Conservation (phyloP, 1,140 invertebrate species). For the Anoplophora glabripennis region DNA sequence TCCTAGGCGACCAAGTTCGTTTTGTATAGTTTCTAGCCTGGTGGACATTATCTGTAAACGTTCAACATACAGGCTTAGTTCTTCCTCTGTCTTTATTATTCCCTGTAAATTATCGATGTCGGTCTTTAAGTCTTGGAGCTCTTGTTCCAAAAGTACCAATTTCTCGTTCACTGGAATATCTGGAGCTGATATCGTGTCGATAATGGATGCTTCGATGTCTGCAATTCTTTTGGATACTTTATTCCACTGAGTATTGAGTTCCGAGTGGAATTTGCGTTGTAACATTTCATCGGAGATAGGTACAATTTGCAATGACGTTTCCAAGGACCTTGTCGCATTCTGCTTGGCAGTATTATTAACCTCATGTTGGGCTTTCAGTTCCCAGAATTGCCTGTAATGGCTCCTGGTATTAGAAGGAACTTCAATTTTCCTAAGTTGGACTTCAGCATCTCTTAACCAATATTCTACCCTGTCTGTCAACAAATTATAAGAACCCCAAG, state of each 20-base stretch:
- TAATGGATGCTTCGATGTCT: slow-evolving; percentile 62
- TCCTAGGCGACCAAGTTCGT: slow-evolving; percentile 71
- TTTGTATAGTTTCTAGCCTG: slow-evolving; percentile 71
- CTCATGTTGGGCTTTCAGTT: slow-evolving; percentile 83
- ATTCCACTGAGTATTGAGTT: slow-evolving; percentile 74
- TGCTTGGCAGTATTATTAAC: slow-evolving; percentile 75
- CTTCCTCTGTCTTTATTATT: slow-evolving; percentile 76
- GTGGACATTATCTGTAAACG: slow-evolving; percentile 70
- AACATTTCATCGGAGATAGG: slow-evolving; percentile 77
- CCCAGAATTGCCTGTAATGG: slow-evolving; percentile 80
- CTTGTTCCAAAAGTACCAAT: slow-evolving; percentile 67
- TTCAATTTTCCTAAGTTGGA: slow-evolving; percentile 57
- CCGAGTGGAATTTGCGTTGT: slow-evolving; percentile 71
- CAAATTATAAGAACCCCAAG: slow-evolving; percentile 70
- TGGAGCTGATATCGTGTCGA: slow-evolving; percentile 65
- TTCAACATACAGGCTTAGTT: slow-evolving; percentile 75
- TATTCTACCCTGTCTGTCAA: slow-evolving; percentile 68
- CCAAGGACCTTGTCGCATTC: slow-evolving; percentile 69
- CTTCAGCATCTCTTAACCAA: slow-evolving; percentile 71
- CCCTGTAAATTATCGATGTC: slow-evolving; percentile 68
- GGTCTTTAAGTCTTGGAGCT: slow-evolving; percentile 65
- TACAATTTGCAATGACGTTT: slow-evolving; percentile 72
- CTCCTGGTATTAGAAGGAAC: slow-evolving; percentile 59
- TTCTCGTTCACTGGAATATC: slow-evolving; percentile 70
- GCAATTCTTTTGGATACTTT: slow-evolving; percentile 62